Percentiles rank a stretch among this genome's conserved stretches.
Conservation (phyloP, 2,113 vertebrate genomes). For the Nymphicus hollandicus region DNA sequence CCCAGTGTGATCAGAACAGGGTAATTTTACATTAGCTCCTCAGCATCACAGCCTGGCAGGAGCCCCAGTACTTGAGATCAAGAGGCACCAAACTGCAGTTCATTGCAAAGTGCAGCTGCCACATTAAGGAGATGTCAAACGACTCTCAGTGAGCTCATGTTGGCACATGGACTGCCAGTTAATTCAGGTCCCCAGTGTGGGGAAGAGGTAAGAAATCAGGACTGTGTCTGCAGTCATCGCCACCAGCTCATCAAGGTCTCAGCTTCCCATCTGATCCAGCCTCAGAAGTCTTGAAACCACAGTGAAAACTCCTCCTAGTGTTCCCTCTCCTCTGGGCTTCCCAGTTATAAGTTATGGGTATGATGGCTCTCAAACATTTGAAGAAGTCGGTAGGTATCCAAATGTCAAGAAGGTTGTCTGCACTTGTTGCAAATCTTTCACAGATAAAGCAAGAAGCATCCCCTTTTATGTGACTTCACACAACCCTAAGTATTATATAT, state of each 20-base stretch:
- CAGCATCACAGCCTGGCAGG: neutral
- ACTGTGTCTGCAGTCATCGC: neutral
- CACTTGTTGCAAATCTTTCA: neutral
- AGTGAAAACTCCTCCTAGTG: rapidly evolving
- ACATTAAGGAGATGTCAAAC: neutral
- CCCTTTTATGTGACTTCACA: neutral
- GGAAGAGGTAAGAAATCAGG: neutral
- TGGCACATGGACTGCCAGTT: neutral
- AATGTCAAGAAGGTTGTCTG: neutral
- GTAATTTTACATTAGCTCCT: neutral
- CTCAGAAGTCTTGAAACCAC: neutral
- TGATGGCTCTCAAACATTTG: neutral
- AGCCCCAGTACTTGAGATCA: neutral
- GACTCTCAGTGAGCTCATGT: neutral
- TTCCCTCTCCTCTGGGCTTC: neutral
- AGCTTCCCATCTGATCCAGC: neutral
- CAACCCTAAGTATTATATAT: neutral
- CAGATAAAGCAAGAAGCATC: neutral
- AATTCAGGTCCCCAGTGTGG: neutral
- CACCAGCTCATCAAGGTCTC: neutral
- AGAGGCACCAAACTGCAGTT: neutral
- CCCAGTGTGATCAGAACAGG: neutral
- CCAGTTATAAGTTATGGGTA: neutral
- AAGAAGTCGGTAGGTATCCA: neutral
- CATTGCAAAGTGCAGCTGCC: rapidly evolving